Evolutionary conservation across 2,888 invertebrate species (phyloP), one percentile per base, ranked within the genome.

Genomic region (Panzeria rudis): DNA sequence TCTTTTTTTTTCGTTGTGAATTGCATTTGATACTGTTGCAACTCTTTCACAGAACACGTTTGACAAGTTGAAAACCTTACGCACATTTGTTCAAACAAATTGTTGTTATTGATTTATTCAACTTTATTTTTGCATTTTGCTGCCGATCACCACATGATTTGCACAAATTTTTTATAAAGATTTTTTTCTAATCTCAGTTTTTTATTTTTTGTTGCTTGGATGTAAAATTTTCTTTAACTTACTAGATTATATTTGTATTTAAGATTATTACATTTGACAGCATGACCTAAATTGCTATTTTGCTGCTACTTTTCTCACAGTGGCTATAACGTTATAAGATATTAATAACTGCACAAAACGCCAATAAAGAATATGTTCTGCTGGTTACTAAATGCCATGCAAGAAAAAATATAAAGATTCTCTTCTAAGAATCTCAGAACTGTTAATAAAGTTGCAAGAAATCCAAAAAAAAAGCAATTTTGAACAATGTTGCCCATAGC

Each of bases 11-110:
- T 20, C 17, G 6, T 83, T 64, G 15, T 41, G 6, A 13, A 20
- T 50, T 76, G 75, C 83, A 81, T 54, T 81, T 38, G n/a, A 66
- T 62, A 56, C 25, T 38, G 66, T 80, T 72, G 47, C 32, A 68
- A 13, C 44, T 25, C 41, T 11, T 11, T 71, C n/a, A 20, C 7
- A 59, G 56, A 86, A 87, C 87, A 82, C 61, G 87, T 87, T 84
- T 82, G 82, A 62, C 87, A 86, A 78, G 76, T 86, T 80, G 29
- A 52, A 56, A 83, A 72, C 61, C 62, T 38, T 71, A 64, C 72
- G 56, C 82, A 71, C 62, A 75, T 75, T 80, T 79, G 44, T 66
- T 52, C 41, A 64, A 62, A 54, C 13, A 4, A 59, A 71, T 72
- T 73, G 17, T 56, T 62, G 61, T 50, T 69, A 64, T 32, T 54